A percentile compares a stretch with the other conserved stretches of the same genome.
Evolutionary conservation across 2,797 vertebrate species (phyloP).

Genomic region (Dallia pectoralis): DNA sequence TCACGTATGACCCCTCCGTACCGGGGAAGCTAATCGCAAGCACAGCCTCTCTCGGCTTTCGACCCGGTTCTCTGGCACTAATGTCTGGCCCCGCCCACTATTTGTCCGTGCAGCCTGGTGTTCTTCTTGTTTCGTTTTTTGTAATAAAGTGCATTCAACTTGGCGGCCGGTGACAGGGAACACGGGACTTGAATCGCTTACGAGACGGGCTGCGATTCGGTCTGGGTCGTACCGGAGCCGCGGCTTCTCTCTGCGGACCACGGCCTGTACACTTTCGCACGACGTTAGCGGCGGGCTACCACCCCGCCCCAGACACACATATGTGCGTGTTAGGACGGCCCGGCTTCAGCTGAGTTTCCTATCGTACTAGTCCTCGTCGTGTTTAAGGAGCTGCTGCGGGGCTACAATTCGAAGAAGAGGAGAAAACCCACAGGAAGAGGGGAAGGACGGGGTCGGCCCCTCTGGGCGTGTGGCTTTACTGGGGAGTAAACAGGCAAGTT

Average conservation of each 20-base stretch:
- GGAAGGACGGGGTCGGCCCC: conserved; percentile 47
- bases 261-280: conserved; percentile 31
- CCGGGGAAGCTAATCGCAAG: conserved; percentile 50
- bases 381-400: conserved; percentile 46
- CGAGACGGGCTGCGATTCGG: conserved; percentile 74
- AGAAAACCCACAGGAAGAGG: background rate
- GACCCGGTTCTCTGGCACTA: conserved; percentile 49
- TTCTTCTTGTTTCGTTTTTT: conserved; percentile 60
- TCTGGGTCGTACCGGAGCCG: conserved; percentile 67
- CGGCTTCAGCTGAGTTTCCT: conserved; percentile 40
- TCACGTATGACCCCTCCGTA: conserved; percentile 28
- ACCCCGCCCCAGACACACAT: conserved; percentile 30
- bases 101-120: conserved; percentile 51
- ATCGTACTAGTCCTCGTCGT: conserved; percentile 35
- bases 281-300: background rate
- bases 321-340: conserved; percentile 20
- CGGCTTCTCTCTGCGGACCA: conserved; percentile 60
- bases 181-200: conserved; percentile 74
- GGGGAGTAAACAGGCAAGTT: conserved; percentile 41
- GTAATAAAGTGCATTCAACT: conserved; percentile 60
- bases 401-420: background rate
- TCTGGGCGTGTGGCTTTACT: conserved; percentile 54
- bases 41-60: conserved; percentile 58
- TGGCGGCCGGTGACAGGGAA: conserved; percentile 69
- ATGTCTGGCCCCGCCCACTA: conserved; percentile 47